Base-by-base conservation (phyloP, 2,113 vertebrate genomes). In the Gymnobelideus leadbeateri region DNA sequence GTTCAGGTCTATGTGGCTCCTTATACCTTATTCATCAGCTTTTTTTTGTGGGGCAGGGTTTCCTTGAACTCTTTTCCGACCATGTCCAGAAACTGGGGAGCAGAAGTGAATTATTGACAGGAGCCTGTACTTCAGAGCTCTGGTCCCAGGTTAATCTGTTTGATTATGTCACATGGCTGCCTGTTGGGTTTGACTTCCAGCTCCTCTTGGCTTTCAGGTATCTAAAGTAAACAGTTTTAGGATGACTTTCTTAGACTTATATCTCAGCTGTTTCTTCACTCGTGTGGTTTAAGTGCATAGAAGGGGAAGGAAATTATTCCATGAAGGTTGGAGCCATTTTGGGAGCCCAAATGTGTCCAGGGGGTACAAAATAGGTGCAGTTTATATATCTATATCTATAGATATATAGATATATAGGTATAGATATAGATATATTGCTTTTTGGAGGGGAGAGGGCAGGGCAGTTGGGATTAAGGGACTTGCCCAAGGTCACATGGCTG, bases 21-120 rank as follows among this genome's bases (percentile, higher is more conserved):
- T 95, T 90, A 92, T 92, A 89, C 51, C 2, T 0, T 37, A 6
- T 47, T 43, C 10, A 1, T 77, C 53, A 31, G 5, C n/a, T 92
- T 31, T 93, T 49, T 26, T 92, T 47, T 46, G 2, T 57, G 89
- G 25, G 92, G n/a, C 77, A 55, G 92, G 52, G 31, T 57, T 90
- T 93, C 90, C 54, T 92, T 46, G 92, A 57, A 26, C 55, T 89
- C 94, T 92, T 89, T 93, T 91, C n/a, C 46, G 57, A 91, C 54
- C 16, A 31, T 16, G 90, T 55, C 84, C 37, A 89, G n/a, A 90
- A 3, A 23, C 89, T 95, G 26, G 3, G 11, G 16, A 89, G n/a
- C 37, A 55, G 89, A 89, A 93, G 94, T 96, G 90, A 97, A 96
- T 94, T 91, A 94, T 89, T 96, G 95, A 93, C 94, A 89, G 93